These are phyloP conservation scores for Ptiloglossa arizonensis DNA, from an alignment of 1,140 invertebrate genomes.

Conservation along the genomic window DNA sequence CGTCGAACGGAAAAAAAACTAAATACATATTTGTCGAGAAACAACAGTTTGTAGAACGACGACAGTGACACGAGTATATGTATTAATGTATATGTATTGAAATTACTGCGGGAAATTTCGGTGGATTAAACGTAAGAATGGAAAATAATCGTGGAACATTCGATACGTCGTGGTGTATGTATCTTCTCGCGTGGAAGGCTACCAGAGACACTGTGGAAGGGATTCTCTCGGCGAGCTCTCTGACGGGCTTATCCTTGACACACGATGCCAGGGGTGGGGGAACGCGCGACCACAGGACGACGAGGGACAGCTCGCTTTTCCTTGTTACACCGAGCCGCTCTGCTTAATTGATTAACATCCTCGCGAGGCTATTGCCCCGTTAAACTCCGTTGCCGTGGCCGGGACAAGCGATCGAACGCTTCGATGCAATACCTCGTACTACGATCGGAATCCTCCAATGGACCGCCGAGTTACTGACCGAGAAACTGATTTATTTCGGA, in stretches of 20 bases:
- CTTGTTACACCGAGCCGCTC: constrained; percentile 41
- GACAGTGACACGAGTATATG: too few relatives aligned
- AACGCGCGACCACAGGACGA: background rate
- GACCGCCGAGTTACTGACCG: too few relatives aligned
- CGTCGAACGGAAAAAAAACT: too few relatives aligned
- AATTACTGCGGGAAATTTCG: background rate
- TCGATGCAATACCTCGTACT: background rate
- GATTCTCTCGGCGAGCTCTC: background rate
- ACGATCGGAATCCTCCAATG: background rate
- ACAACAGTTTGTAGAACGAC: too few relatives aligned
- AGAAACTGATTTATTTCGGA: background rate
- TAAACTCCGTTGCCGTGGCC: constrained; percentile 24
- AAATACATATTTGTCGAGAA: too few relatives aligned
- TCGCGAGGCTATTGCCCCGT: constrained; percentile 34
- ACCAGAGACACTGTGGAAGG: background rate
- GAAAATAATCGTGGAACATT: background rate
- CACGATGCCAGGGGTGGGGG: background rate
- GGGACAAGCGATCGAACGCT: background rate
- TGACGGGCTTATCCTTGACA: too few relatives aligned
- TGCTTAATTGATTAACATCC: constrained; percentile 50
- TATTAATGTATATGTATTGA: too few relatives aligned
- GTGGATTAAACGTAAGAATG: background rate
- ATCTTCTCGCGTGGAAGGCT: background rate
- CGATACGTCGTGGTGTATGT: background rate
- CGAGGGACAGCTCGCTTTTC: constrained; percentile 33